Evolutionary conservation across 2,113 vertebrate genomes (phyloP), one percentile per base, ranked within the genome.

Genomic region (Gasterosteus nipponicus): DNA sequence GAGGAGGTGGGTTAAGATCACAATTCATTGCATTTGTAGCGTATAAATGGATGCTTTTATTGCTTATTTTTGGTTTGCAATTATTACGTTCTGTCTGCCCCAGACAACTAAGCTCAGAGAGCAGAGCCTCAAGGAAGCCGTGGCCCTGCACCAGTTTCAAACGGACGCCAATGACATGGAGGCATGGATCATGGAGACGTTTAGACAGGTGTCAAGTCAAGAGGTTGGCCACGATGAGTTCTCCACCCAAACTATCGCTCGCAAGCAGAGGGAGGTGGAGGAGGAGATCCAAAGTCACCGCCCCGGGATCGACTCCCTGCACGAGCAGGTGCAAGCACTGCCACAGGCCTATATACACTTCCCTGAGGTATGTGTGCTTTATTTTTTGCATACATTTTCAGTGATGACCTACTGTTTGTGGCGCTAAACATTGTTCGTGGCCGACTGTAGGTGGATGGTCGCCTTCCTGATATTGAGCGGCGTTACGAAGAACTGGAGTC

Each of bases 221-320:
- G 97, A 98, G 57, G 83, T 97, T 15, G 97, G 97, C 16, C 97
- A 96, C 0, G 97, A 99, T 3, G 96, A 98, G 80, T 96, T 96
- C 75, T 98, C 97, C 38, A 97, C 97, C 0, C 95, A 96, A 73
- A 96, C 96, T 6, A 78, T 99, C 42, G 95, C 94, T 81, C 94
- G 95, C 76, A 97, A 97, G 69, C 96, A 98, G 88, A 95, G 95
- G 46, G 96, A 97, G 49, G 91, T 98, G 62, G 95, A 97, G 42
- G 97, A 98, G 66, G 97, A 99, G 88, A 94, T 98, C 75, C 94
- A 95, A 58, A 96, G 94, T 86, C 97, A 96, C 82, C 88, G 92
- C 0, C 93, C 95, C 0, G 89, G 94, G 51, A 95, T 98, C n/a
- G 96, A 96, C 3, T 94, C 95, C 0, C 81, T 99, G 64, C 94